These are phyloP conservation scores for Oriolus oriolus DNA, from an alignment of 2,113 vertebrate species.

Conservation along the genomic window DNA sequence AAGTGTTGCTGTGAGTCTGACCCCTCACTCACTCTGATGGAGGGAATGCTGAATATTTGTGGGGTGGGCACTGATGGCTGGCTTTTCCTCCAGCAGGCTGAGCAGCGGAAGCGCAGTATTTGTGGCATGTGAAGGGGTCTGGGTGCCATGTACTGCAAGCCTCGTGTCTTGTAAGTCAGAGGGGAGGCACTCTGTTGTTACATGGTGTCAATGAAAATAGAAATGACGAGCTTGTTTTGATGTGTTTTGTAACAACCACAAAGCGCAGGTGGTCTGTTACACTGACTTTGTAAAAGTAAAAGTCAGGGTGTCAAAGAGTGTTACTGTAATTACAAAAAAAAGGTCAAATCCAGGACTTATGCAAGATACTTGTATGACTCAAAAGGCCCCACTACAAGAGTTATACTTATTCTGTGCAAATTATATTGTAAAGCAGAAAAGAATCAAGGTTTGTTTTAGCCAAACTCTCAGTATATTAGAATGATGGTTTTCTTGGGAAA, in stretches of 20 bases:
- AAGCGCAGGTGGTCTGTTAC: not conserved
- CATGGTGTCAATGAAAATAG: not conserved
- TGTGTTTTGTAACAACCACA: not conserved
- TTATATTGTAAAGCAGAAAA: not conserved
- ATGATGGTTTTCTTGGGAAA: not conserved
- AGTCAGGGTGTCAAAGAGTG: not conserved
- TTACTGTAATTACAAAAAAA: not conserved
- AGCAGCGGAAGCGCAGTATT: not conserved
- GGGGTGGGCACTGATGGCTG: not conserved
- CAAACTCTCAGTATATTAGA: not conserved
- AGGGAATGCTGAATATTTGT: not conserved
- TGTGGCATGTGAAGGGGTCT: not conserved
- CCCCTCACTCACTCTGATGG: not conserved
- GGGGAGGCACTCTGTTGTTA: not conserved
- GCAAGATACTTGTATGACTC: not conserved
- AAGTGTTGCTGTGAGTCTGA: not conserved
- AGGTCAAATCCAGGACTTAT: not conserved
- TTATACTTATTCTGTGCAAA: not conserved
- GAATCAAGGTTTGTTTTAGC: not conserved
- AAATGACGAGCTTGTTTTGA: not conserved
- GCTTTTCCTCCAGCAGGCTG: not conserved
- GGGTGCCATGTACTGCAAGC: accelerated
- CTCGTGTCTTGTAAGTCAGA: not conserved
- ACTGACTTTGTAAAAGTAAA: not conserved
- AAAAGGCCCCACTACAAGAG: not conserved